Evolutionary conservation across 2,888 invertebrate genomes (phyloP).

Genomic region (Magallana nippona): DNA sequence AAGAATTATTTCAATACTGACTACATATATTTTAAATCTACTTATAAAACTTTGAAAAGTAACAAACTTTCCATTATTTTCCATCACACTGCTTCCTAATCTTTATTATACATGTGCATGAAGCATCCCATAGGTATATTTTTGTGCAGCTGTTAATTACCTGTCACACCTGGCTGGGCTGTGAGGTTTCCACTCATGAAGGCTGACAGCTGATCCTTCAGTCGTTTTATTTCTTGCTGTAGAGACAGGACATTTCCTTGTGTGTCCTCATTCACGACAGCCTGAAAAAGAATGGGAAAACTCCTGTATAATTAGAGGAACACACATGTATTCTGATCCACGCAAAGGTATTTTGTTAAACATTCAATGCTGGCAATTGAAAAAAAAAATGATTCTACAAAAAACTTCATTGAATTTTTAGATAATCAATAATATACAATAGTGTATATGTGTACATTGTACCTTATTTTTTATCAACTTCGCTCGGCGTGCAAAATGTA

Average conservation of each 20-base stretch:
- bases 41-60: too few species aligned
- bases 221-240: constrained; percentile 75
- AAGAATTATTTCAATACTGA: too few species aligned
- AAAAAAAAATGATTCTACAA: too few species aligned
- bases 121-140: too few species aligned
- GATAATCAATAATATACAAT: too few species aligned
- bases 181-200: constrained; percentile 12
- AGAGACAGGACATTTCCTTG: constrained; percentile 75
- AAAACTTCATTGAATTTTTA: too few species aligned
- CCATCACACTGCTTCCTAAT: too few species aligned
- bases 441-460: constrained; percentile 62
- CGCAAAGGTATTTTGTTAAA: not conserved
- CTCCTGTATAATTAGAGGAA: not conserved
- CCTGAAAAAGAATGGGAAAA: constrained; percentile 59
- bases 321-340: not conserved
- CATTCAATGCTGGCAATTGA: too few species aligned
- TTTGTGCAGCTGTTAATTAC: not conserved
- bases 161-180: not conserved
- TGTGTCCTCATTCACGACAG: constrained; percentile 79
- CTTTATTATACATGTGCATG: too few species aligned
- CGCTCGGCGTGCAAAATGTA: constrained; percentile 79
- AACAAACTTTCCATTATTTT: too few species aligned
- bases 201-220: constrained; percentile 66
- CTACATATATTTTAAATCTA: too few species aligned
- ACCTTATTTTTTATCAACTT: constrained; percentile 80